Evolutionary conservation across 2,797 vertebrate genomes (phyloP), one percentile per base, ranked within the genome.

Genomic region (Loriculus beryllinus): DNA sequence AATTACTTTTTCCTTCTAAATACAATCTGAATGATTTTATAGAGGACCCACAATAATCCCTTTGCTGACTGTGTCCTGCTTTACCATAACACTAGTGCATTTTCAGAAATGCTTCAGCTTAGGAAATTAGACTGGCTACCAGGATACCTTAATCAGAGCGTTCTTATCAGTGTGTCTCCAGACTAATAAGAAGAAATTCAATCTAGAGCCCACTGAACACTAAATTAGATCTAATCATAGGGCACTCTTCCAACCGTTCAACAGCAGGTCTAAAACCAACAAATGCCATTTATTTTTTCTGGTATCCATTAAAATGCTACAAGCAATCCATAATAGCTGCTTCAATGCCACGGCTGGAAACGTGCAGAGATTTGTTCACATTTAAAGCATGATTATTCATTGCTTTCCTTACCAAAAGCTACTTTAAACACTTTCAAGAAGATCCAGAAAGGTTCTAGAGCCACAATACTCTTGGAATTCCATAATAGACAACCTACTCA

Each of bases 151-250:
- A 95, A 97, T 97, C 93, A 97, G 75, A 93, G 70, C 5, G 1
- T 86, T 96, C 96, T 96, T 98, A 96, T 95, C 97, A 85, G 92
- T 97, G 80, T 70, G 95, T 97, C 96, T 97, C 91, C 93, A 97
- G 95, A 92, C 96, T 96, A 97, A 97, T 92, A 95, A 94, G 94
- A 92, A 98, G 93, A 97, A 97, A 98, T 97, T 78, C 94, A 97
- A 96, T 98, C 96, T 97, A 95, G 56, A 86, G 86, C 23, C 37
- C 78, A 93, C 33, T 78, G 94, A 95, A 95, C 71, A 60, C 90
- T 96, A 96, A 97, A 96, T 97, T 86, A 93, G 95, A 97, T 97
- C 79, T 95, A 94, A 97, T 96, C 94, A 95, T 18, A 85, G 75
- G 92, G 91, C 91, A 89, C 62, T 93, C 92, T 97, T 96, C 95